Evolutionary conservation across 2,888 invertebrate genomes (phyloP).

Genomic region (Lepidochrysops patricia): DNA sequence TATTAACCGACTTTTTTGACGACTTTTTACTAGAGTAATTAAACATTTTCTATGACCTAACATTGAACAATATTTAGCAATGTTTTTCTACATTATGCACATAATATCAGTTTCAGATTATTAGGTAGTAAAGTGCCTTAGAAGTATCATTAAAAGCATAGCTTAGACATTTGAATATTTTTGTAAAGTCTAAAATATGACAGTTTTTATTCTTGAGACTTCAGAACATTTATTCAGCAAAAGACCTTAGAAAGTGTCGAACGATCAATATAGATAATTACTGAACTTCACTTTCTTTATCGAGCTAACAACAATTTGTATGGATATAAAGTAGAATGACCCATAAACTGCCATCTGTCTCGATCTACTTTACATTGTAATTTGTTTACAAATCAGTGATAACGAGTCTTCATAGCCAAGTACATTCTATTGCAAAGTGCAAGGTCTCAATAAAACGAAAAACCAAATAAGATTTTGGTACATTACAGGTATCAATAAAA

Average conservation of each 20-base stretch:
- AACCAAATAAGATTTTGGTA: too few relatives aligned
- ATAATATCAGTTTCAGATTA: too few relatives aligned
- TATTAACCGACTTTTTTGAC: too few relatives aligned
- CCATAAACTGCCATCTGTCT: constrained; percentile 62
- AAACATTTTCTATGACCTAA: too few relatives aligned
- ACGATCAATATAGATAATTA: constrained; percentile 12
- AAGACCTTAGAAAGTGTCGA: not conserved
- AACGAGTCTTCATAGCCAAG: not conserved
- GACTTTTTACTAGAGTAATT: too few relatives aligned
- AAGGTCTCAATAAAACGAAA: not conserved
- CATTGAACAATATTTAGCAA: not conserved
- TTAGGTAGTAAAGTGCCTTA: too few relatives aligned
- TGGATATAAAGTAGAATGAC: constrained; percentile 46
- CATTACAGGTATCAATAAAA: too few relatives aligned
- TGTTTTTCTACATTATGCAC: too few relatives aligned
- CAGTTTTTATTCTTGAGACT: not conserved
- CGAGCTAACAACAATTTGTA: constrained; percentile 31
- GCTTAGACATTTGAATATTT: too few relatives aligned
- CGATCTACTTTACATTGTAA: constrained; percentile 58
- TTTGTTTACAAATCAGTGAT: constrained; percentile 27
- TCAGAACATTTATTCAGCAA: too few relatives aligned
- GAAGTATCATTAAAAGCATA: too few relatives aligned
- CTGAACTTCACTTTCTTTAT: constrained; percentile 36
- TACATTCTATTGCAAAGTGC: not conserved
- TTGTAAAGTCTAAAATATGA: too few relatives aligned